Percentiles rank a stretch among this genome's conserved stretches.
These are phyloP conservation scores for Cacoxenus indagator DNA, from an alignment of 2,888 invertebrate species.

Conservation along the genomic window DNA sequence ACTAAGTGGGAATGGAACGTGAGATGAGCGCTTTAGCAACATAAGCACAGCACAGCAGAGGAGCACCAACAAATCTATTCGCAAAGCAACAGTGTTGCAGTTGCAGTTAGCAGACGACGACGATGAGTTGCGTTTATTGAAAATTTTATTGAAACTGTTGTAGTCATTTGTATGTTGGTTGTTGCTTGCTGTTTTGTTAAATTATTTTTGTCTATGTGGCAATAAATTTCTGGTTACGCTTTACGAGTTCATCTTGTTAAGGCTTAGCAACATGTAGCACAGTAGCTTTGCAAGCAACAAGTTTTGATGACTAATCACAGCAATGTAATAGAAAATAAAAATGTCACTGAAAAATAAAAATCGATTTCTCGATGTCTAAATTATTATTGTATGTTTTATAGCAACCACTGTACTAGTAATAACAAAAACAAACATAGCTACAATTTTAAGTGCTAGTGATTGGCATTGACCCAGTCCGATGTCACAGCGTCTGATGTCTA, in stretches of 20 bases:
- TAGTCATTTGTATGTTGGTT: conserved; percentile 10
- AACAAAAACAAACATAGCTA: conserved; percentile 34
- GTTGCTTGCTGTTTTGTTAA: not conserved
- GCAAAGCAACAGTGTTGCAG: too few relatives aligned
- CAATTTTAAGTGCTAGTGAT: conserved; percentile 41
- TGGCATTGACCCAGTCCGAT: conserved; percentile 54
- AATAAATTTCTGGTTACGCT: too few relatives aligned
- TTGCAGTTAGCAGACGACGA: too few relatives aligned
- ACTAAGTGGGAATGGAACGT: too few relatives aligned
- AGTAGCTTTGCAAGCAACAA: conserved; percentile 13
- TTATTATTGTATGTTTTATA: too few relatives aligned
- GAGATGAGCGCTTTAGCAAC: too few relatives aligned
- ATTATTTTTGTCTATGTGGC: not conserved
- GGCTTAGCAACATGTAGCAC: not conserved
- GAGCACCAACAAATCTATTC: too few relatives aligned
- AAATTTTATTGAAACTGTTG: too few relatives aligned
- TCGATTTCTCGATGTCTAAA: conserved; percentile 24
- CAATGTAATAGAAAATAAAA: conserved; percentile 24
- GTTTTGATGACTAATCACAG: not conserved
- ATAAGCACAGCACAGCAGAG: too few relatives aligned
- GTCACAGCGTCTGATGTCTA: not conserved
- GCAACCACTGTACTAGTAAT: too few relatives aligned
- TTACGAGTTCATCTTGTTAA: not conserved
- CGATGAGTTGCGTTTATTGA: too few relatives aligned
- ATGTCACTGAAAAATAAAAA: not conserved